These are phyloP conservation scores for Aphodius sticticus DNA, from an alignment of 2,888 invertebrate species.

Conservation along the genomic window DNA sequence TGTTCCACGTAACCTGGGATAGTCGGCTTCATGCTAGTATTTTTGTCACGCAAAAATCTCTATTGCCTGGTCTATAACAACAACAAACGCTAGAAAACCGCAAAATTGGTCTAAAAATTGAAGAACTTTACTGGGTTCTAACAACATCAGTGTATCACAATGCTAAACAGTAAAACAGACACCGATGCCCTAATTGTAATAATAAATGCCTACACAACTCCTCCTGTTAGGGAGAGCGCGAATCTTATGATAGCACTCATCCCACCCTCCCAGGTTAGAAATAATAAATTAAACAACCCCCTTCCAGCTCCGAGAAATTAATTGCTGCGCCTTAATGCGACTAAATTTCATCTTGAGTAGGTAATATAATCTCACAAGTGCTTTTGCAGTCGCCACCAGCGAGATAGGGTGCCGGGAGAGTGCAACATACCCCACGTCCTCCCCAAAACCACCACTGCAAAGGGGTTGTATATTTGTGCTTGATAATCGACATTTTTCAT, in stretches of 20 bases:
- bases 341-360: constrained; percentile 52
- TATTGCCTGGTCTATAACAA: too few species aligned
- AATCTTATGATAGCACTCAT: constrained; percentile 4
- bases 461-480: constrained; percentile 13
- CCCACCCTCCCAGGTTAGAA: constrained; percentile 16
- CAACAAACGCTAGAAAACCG: too few species aligned
- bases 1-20: too few species aligned
- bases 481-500: not conserved
- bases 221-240: not conserved
- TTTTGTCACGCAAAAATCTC: too few species aligned
- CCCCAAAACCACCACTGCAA: constrained; percentile 8
- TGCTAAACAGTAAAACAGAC: not conserved
- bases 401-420: constrained; percentile 14
- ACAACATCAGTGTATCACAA: not conserved
- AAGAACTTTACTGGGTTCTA: not conserved
- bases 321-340: constrained; percentile 51
- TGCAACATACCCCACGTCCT: not conserved
- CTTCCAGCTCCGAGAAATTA: constrained; percentile 46
- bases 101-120: not conserved
- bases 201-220: constrained; percentile 4
- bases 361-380: constrained; percentile 50
- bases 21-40: too few species aligned
- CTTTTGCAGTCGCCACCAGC: constrained; percentile 25
- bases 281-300: constrained; percentile 25
- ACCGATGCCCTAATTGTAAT: not conserved